Percentiles rank a stretch among this genome's conserved stretches.
Evolutionary conservation across 2,888 invertebrate genomes (phyloP).

Genomic region (Himalopsyche kuldschensis): DNA sequence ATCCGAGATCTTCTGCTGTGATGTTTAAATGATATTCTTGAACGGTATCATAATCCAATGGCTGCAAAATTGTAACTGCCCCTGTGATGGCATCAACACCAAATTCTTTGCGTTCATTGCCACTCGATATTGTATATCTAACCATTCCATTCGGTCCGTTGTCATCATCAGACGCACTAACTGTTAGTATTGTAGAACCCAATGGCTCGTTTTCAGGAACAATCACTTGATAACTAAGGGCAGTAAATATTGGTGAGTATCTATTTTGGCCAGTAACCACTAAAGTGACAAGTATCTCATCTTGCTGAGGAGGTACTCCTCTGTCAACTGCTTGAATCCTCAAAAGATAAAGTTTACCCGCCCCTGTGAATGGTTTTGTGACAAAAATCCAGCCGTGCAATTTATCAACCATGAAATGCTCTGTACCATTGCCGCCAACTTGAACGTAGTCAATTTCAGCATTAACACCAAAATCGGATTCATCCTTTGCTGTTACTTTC

Average conservation of each 20-base stretch:
- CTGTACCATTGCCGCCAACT: conserved; percentile 74
- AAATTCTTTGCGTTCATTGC: conserved; percentile 81
- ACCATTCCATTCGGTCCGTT: conserved; percentile 89
- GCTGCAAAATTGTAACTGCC: conserved; percentile 74
- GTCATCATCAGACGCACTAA: conserved; percentile 84
- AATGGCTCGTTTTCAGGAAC: conserved; percentile 90
- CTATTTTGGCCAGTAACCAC: conserved; percentile 85
- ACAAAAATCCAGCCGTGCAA: conserved; percentile 82
- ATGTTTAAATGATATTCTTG: conserved; percentile 86
- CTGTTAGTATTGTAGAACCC: conserved; percentile 81
- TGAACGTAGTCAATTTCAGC: conserved; percentile 82
- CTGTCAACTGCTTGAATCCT: conserved; percentile 79
- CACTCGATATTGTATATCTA: conserved; percentile 79
- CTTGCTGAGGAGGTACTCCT: conserved; percentile 84
- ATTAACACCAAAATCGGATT: conserved; percentile 83
- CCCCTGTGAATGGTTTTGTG: conserved; percentile 59
- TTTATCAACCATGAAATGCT: conserved; percentile 73
- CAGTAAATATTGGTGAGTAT: conserved; percentile 79
- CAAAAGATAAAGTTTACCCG: conserved; percentile 68
- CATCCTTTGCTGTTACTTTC: conserved; percentile 73
- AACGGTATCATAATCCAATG: conserved; percentile 84
- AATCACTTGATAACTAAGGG: conserved; percentile 83
- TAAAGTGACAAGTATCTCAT: conserved; percentile 72
- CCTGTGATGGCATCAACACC: conserved; percentile 76
- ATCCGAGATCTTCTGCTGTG: conserved; percentile 84